Conservation (phyloP, 2,113 vertebrate genomes). For the Tragelaphus buxtoni region DNA sequence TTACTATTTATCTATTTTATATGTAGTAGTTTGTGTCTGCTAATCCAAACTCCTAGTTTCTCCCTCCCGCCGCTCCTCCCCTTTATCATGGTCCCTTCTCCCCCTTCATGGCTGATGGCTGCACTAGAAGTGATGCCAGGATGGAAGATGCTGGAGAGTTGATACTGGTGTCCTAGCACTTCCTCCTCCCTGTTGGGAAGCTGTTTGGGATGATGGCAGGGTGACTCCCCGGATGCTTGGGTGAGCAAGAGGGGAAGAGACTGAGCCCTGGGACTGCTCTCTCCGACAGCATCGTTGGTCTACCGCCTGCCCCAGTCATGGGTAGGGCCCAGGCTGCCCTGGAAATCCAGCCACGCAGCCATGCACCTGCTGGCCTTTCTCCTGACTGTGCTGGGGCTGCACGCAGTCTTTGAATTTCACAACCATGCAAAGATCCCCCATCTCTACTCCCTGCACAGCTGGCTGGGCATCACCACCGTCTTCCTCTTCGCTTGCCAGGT, state of each 20-base stretch:
- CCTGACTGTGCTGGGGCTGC: conserved; percentile 85
- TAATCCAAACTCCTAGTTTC: neutral
- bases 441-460: conserved; percentile 95
- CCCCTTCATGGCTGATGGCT: neutral
- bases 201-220: neutral
- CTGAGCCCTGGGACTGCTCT: neutral
- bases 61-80: neutral
- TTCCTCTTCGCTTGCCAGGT: conserved; percentile 91
- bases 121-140: neutral
- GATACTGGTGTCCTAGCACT: neutral
- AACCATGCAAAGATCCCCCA: conserved; percentile 72
- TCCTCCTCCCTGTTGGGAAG: neutral
- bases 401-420: conserved; percentile 88
- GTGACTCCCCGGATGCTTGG: rapidly evolving
- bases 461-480: conserved; percentile 87
- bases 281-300: conserved; percentile 84
- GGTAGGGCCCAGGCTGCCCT: conserved; percentile 87
- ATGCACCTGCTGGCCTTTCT: conserved; percentile 82
- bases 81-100: neutral
- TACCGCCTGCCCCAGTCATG: conserved; percentile 90
- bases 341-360: conserved; percentile 87
- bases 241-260: neutral
- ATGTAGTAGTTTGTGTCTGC: neutral
- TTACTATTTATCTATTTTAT: neutral
- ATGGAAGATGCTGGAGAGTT: neutral